phyloP scores from a whole-genome alignment of 2,888 invertebrate species.

The Agonum fuliginosum region DNA sequence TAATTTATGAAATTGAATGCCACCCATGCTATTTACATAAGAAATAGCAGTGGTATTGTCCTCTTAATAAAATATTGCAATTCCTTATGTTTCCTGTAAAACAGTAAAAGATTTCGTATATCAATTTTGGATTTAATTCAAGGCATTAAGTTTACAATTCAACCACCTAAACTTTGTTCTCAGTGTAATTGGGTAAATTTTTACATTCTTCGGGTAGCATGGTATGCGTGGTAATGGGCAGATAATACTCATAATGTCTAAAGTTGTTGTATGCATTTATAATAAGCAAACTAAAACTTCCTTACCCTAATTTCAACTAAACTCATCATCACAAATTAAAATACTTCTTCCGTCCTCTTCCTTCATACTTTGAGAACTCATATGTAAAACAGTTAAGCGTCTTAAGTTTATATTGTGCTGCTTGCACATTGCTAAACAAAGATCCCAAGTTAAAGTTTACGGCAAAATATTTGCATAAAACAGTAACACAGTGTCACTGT shows the following conservation, averaged over 20 bases:
- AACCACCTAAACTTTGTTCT: too few species aligned
- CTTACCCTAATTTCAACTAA: neutral
- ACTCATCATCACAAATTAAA: slow-evolving; percentile 18
- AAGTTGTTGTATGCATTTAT: neutral
- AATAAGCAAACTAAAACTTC: slow-evolving; percentile 1
- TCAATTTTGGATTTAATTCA: too few species aligned
- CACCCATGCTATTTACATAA: too few species aligned
- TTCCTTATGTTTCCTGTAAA: too few species aligned
- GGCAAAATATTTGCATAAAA: slow-evolving; percentile 27
- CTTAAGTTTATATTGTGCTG: slow-evolving; percentile 41
- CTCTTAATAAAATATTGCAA: too few species aligned
- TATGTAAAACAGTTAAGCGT: slow-evolving; percentile 30
- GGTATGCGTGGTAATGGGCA: too few species aligned
- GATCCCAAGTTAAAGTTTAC: slow-evolving; percentile 55
- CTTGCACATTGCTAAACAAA: slow-evolving; percentile 54
- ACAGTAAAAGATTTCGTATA: too few species aligned
- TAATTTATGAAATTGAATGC: too few species aligned
- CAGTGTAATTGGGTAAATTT: too few species aligned
- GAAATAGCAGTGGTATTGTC: too few species aligned
- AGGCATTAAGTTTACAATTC: too few species aligned
- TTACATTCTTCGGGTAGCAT: too few species aligned
- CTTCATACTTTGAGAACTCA: neutral
- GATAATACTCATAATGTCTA: neutral
- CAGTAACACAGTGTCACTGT: neutral
- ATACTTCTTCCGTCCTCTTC: neutral